A percentile compares a stretch with the other conserved stretches of the same genome.
Conservation (phyloP, 2,888 invertebrate genomes). For the Sipha maydis region DNA sequence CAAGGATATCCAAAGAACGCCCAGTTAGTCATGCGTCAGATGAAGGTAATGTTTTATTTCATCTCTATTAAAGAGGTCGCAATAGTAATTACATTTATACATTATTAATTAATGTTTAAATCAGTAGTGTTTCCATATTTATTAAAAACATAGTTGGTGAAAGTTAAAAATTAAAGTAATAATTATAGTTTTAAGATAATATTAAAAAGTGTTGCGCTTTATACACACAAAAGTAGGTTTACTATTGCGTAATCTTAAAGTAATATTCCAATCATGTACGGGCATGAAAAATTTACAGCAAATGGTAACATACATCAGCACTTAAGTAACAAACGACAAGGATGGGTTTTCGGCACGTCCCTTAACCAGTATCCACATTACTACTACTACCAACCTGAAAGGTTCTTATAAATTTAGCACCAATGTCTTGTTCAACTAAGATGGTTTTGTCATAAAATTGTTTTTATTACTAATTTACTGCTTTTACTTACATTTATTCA, state of each 20-base stretch:
- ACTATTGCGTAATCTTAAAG: conserved; percentile 54
- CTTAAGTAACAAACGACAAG: conserved; percentile 61
- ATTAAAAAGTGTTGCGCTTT: background rate
- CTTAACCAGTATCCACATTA: conserved; percentile 62
- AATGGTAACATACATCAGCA: conserved; percentile 60
- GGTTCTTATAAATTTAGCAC: conserved; percentile 59
- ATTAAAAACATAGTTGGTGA: background rate
- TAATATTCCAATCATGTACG: conserved; percentile 15
- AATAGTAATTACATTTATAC: conserved; percentile 34
- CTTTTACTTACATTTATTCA: conserved; percentile 35
- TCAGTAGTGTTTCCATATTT: conserved; percentile 4
- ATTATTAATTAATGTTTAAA: background rate
- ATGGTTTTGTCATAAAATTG: conserved; percentile 1
- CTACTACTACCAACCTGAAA: conserved; percentile 62
- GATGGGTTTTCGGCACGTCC: conserved; percentile 62
- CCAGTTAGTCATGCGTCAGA: conserved; percentile 68
- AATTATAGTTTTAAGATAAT: conserved; percentile 34
- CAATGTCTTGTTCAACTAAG: conserved; percentile 31
- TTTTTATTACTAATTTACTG: conserved; percentile 28
- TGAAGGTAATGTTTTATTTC: conserved; percentile 67
- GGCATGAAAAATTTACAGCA: conserved; percentile 55
- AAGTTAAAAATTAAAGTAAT: conserved; percentile 3
- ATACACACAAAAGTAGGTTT: background rate
- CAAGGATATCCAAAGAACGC: conserved; percentile 64
- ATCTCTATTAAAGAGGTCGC: conserved; percentile 26